A percentile compares a stretch with the other conserved stretches of the same genome.
phyloP scores from a whole-genome alignment of 2,888 invertebrate genomes.

The Hyposoter didymator region DNA sequence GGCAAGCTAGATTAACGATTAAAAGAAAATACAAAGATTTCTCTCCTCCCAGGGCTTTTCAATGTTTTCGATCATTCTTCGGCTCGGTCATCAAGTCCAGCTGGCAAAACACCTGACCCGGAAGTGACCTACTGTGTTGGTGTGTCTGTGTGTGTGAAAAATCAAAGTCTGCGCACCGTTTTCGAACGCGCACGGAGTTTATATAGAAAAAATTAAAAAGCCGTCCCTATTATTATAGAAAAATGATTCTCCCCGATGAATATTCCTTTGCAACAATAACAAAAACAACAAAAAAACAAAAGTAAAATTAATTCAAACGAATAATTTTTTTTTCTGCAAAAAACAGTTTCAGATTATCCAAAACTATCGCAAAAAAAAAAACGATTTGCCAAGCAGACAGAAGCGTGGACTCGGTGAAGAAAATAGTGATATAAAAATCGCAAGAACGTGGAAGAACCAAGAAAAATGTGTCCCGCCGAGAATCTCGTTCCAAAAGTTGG shows the following conservation, averaged over 20 bases:
- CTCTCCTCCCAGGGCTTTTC: background rate
- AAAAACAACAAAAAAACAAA: background rate
- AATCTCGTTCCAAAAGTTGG: constrained; percentile 11
- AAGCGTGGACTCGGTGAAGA: background rate
- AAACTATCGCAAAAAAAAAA: background rate
- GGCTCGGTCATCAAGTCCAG: constrained; percentile 7
- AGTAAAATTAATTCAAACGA: background rate
- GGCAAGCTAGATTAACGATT: background rate
- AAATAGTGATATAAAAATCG: background rate
- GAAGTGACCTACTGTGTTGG: constrained; percentile 45
- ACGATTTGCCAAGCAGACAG: background rate
- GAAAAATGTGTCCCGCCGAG: background rate
- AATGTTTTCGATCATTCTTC: background rate
- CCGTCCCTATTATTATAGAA: background rate
- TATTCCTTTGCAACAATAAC: background rate
- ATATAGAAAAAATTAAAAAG: background rate
- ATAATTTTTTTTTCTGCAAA: background rate
- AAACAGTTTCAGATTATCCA: background rate
- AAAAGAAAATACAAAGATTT: background rate
- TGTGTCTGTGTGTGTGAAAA: constrained; percentile 14
- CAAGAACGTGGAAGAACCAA: background rate
- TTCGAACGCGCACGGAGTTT: background rate
- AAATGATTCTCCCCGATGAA: background rate
- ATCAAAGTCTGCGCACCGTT: background rate
- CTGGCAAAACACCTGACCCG: constrained; percentile 52